phyloP scores from a whole-genome alignment of 2,113 vertebrate species.

The Paratilapia polleni region DNA sequence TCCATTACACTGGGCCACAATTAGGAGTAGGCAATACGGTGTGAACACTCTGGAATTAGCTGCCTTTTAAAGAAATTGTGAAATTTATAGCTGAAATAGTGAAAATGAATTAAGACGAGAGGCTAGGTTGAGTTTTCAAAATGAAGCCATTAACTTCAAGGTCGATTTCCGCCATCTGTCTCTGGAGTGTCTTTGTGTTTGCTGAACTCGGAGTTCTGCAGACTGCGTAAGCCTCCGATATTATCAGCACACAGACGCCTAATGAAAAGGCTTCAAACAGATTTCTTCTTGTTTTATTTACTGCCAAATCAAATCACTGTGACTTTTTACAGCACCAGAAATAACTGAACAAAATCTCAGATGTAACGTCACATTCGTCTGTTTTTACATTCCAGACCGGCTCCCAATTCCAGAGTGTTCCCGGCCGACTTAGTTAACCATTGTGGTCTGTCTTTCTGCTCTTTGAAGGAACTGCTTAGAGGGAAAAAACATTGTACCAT shows the following conservation, averaged over 20 bases:
- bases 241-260: background rate
- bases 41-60: constrained; percentile 67
- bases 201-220: background rate
- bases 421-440: background rate
- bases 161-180: background rate
- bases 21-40: constrained; percentile 32
- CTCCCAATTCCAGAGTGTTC: constrained; percentile 68
- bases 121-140: background rate
- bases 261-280: background rate
- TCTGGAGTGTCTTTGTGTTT: background rate
- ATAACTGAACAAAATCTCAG: background rate
- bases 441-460: constrained; percentile 31
- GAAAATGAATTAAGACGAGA: background rate
- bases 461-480: constrained; percentile 24
- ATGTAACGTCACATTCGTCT: background rate
- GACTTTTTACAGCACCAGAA: constrained; percentile 44
- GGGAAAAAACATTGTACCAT: constrained; percentile 31
- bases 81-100: background rate
- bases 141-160: constrained; percentile 1
- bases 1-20: constrained; percentile 49
- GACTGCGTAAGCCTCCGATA: too few relatives aligned
- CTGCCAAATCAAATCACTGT: constrained; percentile 66
- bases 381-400: constrained; percentile 28
- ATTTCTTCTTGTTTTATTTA: constrained; percentile 33
- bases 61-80: background rate